Evolutionary conservation across 2,113 vertebrate genomes (phyloP), one percentile per base, ranked within the genome.

Genomic region (Melanostigma gelatinosum): DNA sequence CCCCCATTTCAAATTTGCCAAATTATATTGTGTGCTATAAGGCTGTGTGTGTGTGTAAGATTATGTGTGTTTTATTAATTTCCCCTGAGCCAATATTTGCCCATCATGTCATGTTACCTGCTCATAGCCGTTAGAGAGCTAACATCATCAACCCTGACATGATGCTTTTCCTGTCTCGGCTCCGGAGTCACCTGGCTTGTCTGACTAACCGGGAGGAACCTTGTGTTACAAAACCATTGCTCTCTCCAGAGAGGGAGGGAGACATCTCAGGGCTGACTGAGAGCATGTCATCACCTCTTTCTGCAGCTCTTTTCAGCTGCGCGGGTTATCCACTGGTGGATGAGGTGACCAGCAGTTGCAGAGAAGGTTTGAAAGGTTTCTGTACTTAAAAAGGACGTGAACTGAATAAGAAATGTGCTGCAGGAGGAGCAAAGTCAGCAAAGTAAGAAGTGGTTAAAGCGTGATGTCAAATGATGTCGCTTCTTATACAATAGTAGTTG

Each of bases 271-370:
- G 44, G 13, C 29, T 80, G 44, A 72, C 24, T 80, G 44, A 69
- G 55, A 7, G 40, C 67, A 34, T 54, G 52, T 75, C 69, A 74
- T 67, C 50, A 22, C 72, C 29, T 83, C 63, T 44, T 65, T 15
- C 72, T 58, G 36, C 27, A 55, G 63, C 75, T 61, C 62, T 80
- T 75, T 77, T 75, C 73, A 75, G 50, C 40, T 72, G 34, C 29
- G 44, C 76, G 70, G 46, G 52, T 71, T 32, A 36, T 61, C 12
- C 4, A 1, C 36, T 32, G 52, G 27, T 13, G 79, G 29, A 68
- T 60, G 18, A 62, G 22, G 55, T 40, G 46, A 58, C 72, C 63
- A 42, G 66, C 29, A 42, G 61, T 13, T 15, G 52, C 64, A 82
- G 46, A 44, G 40, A 34, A 38, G n/a, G 29, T 40, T 52, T 71